Evolutionary conservation across 2,888 invertebrate species (phyloP).

Genomic region (Conchocele bisecta): DNA sequence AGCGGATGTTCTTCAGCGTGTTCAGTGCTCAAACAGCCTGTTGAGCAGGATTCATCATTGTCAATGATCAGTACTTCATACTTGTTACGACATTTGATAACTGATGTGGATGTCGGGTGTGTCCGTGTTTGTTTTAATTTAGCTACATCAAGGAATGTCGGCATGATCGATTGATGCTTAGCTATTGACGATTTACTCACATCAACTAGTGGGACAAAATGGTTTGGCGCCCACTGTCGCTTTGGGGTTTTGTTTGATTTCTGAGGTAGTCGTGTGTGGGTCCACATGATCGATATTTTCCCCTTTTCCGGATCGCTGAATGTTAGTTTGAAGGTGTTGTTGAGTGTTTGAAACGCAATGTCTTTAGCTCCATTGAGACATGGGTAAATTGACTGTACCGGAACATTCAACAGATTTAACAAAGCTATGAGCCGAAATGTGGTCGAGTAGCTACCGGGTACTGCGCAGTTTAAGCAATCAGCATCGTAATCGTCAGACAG

Average conservation of each 20-base stretch:
- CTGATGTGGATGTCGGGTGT: too few relatives aligned
- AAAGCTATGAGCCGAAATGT: constrained; percentile 15
- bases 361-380: neutral
- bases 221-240: constrained; percentile 5
- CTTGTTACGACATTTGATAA: too few relatives aligned
- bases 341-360: neutral
- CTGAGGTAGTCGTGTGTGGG: constrained; percentile 4
- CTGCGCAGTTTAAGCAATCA: constrained; percentile 7
- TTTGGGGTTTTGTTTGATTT: constrained; percentile 1
- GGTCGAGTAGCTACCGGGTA: constrained; percentile 2
- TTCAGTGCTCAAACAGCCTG: too few relatives aligned
- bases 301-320: constrained; percentile 16
- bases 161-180: too few relatives aligned
- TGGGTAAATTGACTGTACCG: constrained; percentile 12
- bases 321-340: constrained; percentile 3
- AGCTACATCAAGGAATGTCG: too few relatives aligned
- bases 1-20: too few relatives aligned
- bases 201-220: constrained; percentile 17
- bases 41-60: too few relatives aligned
- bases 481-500: constrained; percentile 1
- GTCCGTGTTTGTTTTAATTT: too few relatives aligned
- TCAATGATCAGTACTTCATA: too few relatives aligned
- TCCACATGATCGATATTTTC: constrained; percentile 23
- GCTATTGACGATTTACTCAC: too few relatives aligned
- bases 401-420: constrained; percentile 7